These are phyloP conservation scores for Drosophila triauraria DNA, from an alignment of 1,140 invertebrate species.

Conservation along the genomic window DNA sequence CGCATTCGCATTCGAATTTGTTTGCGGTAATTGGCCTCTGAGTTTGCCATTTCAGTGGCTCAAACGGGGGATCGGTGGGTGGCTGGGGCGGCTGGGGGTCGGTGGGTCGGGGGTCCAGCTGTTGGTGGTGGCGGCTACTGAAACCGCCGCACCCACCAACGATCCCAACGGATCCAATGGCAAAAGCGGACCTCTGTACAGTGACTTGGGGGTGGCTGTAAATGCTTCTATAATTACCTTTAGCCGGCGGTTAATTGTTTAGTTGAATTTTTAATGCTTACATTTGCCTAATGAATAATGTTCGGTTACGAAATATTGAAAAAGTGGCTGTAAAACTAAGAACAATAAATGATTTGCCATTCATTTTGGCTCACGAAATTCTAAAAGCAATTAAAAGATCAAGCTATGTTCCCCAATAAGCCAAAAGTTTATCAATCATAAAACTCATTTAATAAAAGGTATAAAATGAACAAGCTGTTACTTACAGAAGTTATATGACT, in stretches of 20 bases:
- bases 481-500: too few relatives aligned
- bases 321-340: neutral
- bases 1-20: constrained; percentile 84
- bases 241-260: constrained; percentile 33
- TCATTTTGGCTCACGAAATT: neutral
- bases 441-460: neutral
- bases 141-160: constrained; percentile 66
- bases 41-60: constrained; percentile 44
- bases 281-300: constrained; percentile 16
- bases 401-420: neutral
- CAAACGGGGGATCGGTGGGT: constrained; percentile 8
- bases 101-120: constrained; percentile 43
- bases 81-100: constrained; percentile 5
- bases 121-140: constrained; percentile 48
- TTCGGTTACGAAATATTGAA: neutral
- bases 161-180: constrained; percentile 37
- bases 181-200: constrained; percentile 24
- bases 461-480: too few relatives aligned
- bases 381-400: too few relatives aligned
- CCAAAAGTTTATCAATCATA: neutral
- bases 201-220: constrained; percentile 13
- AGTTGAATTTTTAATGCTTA: neutral
- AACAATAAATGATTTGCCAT: neutral
- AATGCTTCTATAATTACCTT: constrained; percentile 33
- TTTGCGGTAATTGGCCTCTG: constrained; percentile 79